These are phyloP conservation scores for Otus sunia DNA, from an alignment of 2,113 vertebrate genomes.

Conservation along the genomic window DNA sequence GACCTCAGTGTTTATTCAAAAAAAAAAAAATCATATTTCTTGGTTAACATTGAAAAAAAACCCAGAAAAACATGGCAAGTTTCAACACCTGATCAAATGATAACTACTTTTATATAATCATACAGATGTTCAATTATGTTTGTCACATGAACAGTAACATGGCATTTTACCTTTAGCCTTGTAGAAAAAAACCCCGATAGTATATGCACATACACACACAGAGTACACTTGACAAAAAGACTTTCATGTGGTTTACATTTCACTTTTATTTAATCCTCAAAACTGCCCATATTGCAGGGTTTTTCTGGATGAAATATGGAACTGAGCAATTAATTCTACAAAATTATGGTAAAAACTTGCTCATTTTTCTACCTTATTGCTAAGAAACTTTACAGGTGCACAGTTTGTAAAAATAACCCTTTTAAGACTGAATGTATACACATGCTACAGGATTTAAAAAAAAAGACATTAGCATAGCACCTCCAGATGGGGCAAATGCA, in stretches of 20 bases:
- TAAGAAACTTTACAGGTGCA: constrained; percentile 95
- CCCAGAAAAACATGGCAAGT: background rate
- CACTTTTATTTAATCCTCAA: constrained; percentile 89
- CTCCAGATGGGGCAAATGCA: constrained; percentile 70
- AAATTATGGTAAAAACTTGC: constrained; percentile 89
- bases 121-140: background rate
- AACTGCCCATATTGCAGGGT: constrained; percentile 88
- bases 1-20: background rate
- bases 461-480: constrained; percentile 67
- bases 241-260: constrained; percentile 80
- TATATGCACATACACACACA: constrained; percentile 40
- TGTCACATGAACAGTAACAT: constrained; percentile 38
- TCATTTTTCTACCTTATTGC: constrained; percentile 96
- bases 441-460: constrained; percentile 70
- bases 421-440: constrained; percentile 84
- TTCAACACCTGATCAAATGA: background rate
- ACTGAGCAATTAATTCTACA: constrained; percentile 95
- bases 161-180: constrained; percentile 47
- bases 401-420: constrained; percentile 89
- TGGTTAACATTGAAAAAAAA: background rate
- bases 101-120: background rate
- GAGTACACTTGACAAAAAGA: constrained; percentile 72
- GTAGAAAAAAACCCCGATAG: background rate
- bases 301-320: constrained; percentile 89
- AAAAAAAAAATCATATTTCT: background rate